Evolutionary conservation across 2,113 vertebrate species (phyloP).

Genomic region (Cephalopholis sonnerati): DNA sequence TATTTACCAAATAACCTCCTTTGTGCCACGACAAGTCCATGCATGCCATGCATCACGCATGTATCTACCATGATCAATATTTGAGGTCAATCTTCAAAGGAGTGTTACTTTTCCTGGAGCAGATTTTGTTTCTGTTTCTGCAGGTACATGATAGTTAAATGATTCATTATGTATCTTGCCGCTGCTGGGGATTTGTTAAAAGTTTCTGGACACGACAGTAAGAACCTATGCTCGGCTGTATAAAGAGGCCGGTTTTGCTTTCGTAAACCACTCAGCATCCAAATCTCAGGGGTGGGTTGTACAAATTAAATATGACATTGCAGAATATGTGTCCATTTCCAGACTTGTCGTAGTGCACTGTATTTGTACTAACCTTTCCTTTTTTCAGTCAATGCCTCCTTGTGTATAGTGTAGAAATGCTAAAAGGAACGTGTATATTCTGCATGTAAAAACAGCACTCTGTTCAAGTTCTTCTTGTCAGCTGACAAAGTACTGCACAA

Average conservation of each 20-base stretch:
- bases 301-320: conserved; percentile 52
- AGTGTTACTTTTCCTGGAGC: conserved; percentile 3
- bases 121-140: conserved; percentile 12
- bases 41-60: conserved; percentile 69
- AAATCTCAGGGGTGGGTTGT: conserved; percentile 73
- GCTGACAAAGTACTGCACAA: conserved; percentile 67
- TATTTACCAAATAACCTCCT: conserved; percentile 47
- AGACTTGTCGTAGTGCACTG: conserved; percentile 63
- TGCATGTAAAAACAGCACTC: conserved; percentile 79
- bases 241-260: conserved; percentile 39
- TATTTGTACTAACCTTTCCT: conserved; percentile 69
- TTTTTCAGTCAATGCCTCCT: conserved; percentile 45
- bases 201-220: neutral
- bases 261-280: conserved; percentile 65
- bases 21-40: conserved; percentile 53
- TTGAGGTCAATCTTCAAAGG: conserved; percentile 26
- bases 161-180: neutral
- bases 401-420: conserved; percentile 78
- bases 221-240: neutral
- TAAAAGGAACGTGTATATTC: conserved; percentile 63
- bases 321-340: conserved; percentile 40
- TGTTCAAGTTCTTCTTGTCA: conserved; percentile 67
- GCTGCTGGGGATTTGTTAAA: neutral
- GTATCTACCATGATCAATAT: conserved; percentile 40
- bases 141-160: neutral